These are phyloP conservation scores for Dendrocincla fuliginosa DNA, from an alignment of 2,797 vertebrate species.

Conservation along the genomic window DNA sequence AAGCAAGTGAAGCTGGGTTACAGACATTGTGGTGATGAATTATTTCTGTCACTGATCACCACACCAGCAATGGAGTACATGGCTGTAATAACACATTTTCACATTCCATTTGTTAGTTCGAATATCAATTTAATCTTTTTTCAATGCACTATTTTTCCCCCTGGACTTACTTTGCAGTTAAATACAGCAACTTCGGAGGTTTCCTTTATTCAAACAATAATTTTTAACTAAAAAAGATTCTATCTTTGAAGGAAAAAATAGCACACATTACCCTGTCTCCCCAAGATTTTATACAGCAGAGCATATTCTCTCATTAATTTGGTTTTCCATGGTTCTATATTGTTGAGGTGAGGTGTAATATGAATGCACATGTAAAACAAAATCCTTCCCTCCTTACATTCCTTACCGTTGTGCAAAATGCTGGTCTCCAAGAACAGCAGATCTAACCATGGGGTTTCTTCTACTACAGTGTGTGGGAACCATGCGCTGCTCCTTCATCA, in stretches of 20 bases:
- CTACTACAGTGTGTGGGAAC: not conserved
- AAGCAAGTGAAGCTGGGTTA: not conserved
- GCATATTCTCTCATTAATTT: not conserved
- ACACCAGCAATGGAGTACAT: not conserved
- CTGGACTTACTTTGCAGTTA: not conserved
- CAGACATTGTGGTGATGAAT: not conserved
- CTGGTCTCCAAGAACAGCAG: not conserved
- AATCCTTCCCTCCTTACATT: not conserved
- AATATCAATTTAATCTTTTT: not conserved
- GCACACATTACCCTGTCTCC: not conserved
- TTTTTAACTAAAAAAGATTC: not conserved
- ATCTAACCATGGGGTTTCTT: not conserved
- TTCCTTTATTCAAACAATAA: not conserved
- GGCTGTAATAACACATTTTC: not conserved
- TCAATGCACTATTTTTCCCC: not conserved
- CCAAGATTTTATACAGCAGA: not conserved
- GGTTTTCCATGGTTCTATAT: not conserved
- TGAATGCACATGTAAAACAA: not conserved
- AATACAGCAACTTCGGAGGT: not conserved
- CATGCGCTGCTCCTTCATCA: not conserved
- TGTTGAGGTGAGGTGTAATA: not conserved
- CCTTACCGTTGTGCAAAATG: not conserved
- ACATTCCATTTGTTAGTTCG: not conserved
- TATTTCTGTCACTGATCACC: not conserved
- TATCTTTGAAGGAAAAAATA: not conserved